Conservation (phyloP, 2,888 invertebrate genomes). For the Torymus aiolomorphi region DNA sequence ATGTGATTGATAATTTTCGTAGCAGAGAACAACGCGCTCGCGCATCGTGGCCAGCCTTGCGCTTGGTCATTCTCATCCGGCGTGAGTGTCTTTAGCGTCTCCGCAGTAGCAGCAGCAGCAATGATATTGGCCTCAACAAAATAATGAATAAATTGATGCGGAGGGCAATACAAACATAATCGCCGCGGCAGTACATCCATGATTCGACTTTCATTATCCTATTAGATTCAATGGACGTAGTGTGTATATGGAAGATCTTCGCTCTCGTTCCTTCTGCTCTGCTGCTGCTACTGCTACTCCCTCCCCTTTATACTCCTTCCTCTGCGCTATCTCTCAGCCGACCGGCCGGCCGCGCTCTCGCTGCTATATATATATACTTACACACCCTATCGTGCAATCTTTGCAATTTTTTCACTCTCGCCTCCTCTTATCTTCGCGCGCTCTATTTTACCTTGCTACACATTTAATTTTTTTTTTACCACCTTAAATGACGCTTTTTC, state of each 20-base stretch:
- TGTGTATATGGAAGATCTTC: conserved; percentile 53
- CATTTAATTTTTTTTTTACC: too few species aligned
- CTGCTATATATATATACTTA: too few species aligned
- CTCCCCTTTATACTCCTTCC: too few species aligned
- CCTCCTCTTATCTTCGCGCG: too few species aligned
- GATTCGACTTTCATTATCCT: conserved; percentile 73
- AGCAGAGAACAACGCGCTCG: neutral
- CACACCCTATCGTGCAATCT: too few species aligned
- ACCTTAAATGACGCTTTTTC: too few species aligned
- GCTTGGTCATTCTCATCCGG: conserved; percentile 58
- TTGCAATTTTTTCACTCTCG: too few species aligned
- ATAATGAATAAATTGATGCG: conserved; percentile 73
- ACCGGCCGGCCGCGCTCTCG: too few species aligned
- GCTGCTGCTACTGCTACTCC: neutral
- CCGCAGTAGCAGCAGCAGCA: conserved; percentile 57
- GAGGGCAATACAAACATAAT: conserved; percentile 71
- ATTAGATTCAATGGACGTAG: conserved; percentile 69
- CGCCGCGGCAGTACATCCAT: conserved; percentile 68
- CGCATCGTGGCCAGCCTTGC: conserved; percentile 11
- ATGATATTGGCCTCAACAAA: conserved; percentile 73
- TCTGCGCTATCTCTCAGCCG: too few species aligned
- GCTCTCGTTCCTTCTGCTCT: conserved; percentile 29
- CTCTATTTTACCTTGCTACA: too few species aligned
- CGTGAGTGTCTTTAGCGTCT: conserved; percentile 61
- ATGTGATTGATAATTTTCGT: conserved; percentile 37